Conservation (phyloP, 2,797 vertebrate species). For the Dipus sagitta region DNA sequence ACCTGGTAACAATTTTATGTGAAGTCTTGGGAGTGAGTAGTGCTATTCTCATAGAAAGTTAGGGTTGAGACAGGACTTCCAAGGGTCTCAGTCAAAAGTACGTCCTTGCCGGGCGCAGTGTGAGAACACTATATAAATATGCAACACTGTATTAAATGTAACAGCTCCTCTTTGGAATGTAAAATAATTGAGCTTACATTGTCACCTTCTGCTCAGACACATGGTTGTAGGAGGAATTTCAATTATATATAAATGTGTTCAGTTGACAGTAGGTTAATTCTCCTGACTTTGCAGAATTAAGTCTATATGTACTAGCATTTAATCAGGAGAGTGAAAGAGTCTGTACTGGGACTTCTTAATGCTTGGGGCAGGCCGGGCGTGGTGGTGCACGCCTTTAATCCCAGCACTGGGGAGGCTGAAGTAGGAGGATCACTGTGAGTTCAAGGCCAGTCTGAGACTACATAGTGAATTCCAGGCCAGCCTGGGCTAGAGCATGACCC, state of each 20-base stretch:
- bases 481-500: no score
- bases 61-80: neutral
- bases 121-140: neutral
- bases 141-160: conserved; percentile 23
- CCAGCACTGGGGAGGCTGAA: no score
- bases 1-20: neutral
- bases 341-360: neutral
- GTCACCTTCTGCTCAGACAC: conserved; percentile 66
- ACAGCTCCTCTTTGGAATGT: conserved; percentile 25
- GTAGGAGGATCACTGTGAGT: no score
- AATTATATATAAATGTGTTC: conserved; percentile 29
- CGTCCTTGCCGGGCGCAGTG: neutral
- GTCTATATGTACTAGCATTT: conserved; percentile 22
- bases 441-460: no score
- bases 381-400: no score
- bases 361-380: neutral
- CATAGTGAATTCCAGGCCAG: no score
- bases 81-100: neutral
- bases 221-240: conserved; percentile 66
- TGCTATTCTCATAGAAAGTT: neutral
- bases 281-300: conserved; percentile 46
- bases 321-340: neutral
- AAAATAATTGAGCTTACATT: conserved; percentile 17
- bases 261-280: conserved; percentile 2
- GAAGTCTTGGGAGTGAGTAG: neutral